A percentile compares a stretch with the other conserved stretches of the same genome.
These are phyloP conservation scores for Yasuhikotakia modesta DNA, from an alignment of 2,797 vertebrate species.

Conservation along the genomic window DNA sequence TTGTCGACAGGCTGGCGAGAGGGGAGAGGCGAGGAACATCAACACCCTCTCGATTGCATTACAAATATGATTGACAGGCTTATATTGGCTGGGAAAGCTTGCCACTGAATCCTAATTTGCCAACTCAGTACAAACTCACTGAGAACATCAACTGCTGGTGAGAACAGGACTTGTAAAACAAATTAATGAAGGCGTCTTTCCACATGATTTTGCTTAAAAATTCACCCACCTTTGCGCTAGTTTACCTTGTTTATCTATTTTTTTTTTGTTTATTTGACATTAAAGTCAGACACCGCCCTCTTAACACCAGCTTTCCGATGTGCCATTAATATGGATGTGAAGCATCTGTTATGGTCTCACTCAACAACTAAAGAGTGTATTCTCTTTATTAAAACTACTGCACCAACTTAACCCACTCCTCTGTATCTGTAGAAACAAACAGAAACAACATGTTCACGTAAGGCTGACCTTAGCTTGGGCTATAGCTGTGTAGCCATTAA, in stretches of 20 bases:
- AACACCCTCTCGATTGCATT: slow-evolving; percentile 64
- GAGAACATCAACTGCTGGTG: slow-evolving; percentile 55
- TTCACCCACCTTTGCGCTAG: slow-evolving; percentile 26
- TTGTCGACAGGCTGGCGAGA: slow-evolving; percentile 60
- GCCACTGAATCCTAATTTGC: slow-evolving; percentile 64
- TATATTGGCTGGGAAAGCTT: slow-evolving; percentile 60
- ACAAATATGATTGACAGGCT: slow-evolving; percentile 67
- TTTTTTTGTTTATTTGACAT: neutral
- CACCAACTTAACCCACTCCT: slow-evolving; percentile 74
- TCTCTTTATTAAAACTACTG: slow-evolving; percentile 76
- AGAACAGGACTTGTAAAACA: slow-evolving; percentile 21
- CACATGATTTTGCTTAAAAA: slow-evolving; percentile 42
- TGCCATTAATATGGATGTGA: slow-evolving; percentile 70
- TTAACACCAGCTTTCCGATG: slow-evolving; percentile 63
- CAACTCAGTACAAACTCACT: slow-evolving; percentile 57
- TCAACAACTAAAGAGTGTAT: slow-evolving; percentile 72
- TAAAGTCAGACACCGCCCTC: slow-evolving; percentile 32
- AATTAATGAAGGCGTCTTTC: slow-evolving; percentile 49
- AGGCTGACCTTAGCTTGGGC: slow-evolving; percentile 67
- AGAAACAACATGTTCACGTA: slow-evolving; percentile 71
- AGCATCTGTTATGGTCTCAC: slow-evolving; percentile 66
- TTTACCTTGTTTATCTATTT: slow-evolving; percentile 52
- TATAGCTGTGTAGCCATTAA: slow-evolving; percentile 51
- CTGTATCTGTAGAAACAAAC: slow-evolving; percentile 67
- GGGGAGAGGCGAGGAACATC: slow-evolving; percentile 55